These are phyloP conservation scores for Chiloscyllium punctatum DNA, from an alignment of 2,797 vertebrate genomes.

Conservation along the genomic window DNA sequence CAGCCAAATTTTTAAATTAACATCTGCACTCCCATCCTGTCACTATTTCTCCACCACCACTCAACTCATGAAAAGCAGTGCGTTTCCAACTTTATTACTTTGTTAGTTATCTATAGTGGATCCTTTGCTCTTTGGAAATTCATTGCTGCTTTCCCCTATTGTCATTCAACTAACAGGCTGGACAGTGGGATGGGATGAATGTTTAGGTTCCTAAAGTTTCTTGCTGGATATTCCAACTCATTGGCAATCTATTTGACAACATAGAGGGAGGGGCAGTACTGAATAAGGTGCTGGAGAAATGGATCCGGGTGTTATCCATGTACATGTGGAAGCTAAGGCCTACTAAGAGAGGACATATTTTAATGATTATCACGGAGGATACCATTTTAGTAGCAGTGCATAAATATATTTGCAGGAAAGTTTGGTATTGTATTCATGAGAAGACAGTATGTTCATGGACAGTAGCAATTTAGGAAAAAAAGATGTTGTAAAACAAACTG, in stretches of 20 bases:
- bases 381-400: not conserved
- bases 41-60: not conserved
- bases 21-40: too few species aligned
- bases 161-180: not conserved
- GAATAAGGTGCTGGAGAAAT: not conserved
- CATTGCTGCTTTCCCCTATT: not conserved
- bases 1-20: too few species aligned
- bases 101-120: not conserved
- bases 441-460: not conserved
- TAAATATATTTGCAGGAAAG: not conserved
- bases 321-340: not conserved
- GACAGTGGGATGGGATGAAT: not conserved
- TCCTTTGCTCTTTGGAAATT: not conserved
- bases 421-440: not conserved
- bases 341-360: not conserved
- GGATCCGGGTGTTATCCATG: not conserved
- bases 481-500: not conserved
- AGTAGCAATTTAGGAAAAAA: not conserved
- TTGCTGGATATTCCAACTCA: not conserved
- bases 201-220: not conserved
- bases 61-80: too few species aligned
- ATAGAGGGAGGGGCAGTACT: not conserved
- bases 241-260: not conserved
- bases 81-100: not conserved
- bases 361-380: not conserved